Conservation (phyloP, 2,797 vertebrate genomes). For the Falco peregrinus region DNA sequence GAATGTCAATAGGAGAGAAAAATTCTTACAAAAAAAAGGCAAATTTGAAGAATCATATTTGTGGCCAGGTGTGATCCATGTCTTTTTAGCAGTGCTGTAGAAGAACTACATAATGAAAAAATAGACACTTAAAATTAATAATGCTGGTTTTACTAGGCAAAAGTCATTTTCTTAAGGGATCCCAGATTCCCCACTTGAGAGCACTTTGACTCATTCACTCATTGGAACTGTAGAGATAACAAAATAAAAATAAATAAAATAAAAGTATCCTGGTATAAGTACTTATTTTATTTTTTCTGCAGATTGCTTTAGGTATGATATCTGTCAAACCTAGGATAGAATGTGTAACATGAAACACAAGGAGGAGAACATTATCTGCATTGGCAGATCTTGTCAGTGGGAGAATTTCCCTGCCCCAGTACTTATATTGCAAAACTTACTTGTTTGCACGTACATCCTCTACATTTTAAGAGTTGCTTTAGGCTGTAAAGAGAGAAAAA, state of each 20-base stretch:
- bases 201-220: not conserved
- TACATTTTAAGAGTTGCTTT: conserved; percentile 50
- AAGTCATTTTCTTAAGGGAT: not conserved
- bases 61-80: not conserved
- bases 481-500: conserved; percentile 76
- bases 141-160: not conserved
- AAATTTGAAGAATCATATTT: not conserved
- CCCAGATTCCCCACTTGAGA: not conserved
- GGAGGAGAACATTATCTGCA: not conserved
- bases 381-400: not conserved
- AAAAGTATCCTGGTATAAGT: not conserved
- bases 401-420: conserved; percentile 1
- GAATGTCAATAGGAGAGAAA: not conserved
- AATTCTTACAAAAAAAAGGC: not conserved
- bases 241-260: conserved; percentile 1
- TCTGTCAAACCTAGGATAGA: not conserved
- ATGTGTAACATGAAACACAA: not conserved
- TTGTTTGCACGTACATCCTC: conserved; percentile 20
- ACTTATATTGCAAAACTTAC: conserved; percentile 42
- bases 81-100: not conserved
- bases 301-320: not conserved
- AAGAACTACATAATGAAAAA: not conserved
- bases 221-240: not conserved
- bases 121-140: not conserved
- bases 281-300: not conserved